phyloP scores from a whole-genome alignment of 2,888 invertebrate genomes.

The Cheiracanthium punctorium region DNA sequence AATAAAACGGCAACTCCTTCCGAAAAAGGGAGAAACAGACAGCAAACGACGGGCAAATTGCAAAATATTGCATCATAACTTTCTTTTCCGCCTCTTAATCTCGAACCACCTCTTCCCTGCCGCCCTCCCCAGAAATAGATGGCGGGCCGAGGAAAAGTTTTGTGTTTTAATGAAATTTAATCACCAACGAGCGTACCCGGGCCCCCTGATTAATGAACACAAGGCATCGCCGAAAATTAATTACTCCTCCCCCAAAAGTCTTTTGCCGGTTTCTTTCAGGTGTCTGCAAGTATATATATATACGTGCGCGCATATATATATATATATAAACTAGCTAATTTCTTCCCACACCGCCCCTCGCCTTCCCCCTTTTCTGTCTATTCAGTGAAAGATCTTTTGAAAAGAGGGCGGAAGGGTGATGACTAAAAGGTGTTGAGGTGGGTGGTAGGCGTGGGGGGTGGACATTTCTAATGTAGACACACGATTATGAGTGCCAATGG shows the following conservation, averaged over 20 bases:
- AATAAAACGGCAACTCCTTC: background rate
- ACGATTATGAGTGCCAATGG: conserved; percentile 17
- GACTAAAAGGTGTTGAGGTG: too few relatives aligned
- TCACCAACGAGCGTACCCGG: conserved; percentile 27
- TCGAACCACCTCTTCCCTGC: too few relatives aligned
- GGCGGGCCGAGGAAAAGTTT: conserved; percentile 55
- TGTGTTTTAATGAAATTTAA: conserved; percentile 68
- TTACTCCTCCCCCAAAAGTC: conserved; percentile 51
- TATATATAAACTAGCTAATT: conserved; percentile 40
- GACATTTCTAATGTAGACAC: conserved; percentile 38
- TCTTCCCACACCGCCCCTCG: background rate
- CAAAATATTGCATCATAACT: conserved; percentile 66
- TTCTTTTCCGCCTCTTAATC: conserved; percentile 64
- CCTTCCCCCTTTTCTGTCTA: background rate
- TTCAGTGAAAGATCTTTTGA: conserved; percentile 22
- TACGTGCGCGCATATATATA: too few relatives aligned
- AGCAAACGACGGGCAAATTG: conserved; percentile 56
- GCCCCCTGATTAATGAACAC: conserved; percentile 46
- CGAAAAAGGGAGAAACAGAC: conserved; percentile 27
- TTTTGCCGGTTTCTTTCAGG: conserved; percentile 54
- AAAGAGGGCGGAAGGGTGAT: conserved; percentile 18
- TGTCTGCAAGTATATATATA: too few relatives aligned
- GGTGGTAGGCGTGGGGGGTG: conserved; percentile 11
- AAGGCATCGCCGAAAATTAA: conserved; percentile 33
- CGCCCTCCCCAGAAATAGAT: conserved; percentile 29